Evolutionary conservation across 2,888 invertebrate genomes (phyloP).

Genomic region (Apotomis capreana): DNA sequence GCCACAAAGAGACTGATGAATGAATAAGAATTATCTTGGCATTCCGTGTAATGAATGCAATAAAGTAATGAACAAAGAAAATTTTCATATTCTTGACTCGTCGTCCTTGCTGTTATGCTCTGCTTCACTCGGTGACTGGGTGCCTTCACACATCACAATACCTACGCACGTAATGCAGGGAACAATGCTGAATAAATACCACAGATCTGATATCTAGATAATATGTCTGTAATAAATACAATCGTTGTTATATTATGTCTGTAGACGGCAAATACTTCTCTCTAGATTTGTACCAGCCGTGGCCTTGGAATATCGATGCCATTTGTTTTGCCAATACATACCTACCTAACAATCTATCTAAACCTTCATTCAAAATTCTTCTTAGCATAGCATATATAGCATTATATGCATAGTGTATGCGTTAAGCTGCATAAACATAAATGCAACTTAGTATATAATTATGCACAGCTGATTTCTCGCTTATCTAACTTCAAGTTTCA

Average conservation of each 20-base stretch:
- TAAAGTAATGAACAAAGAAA: conserved; percentile 53
- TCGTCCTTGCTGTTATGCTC: conserved; percentile 61
- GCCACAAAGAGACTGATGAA: conserved; percentile 29
- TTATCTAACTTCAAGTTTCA: conserved; percentile 38
- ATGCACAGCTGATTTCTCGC: not conserved
- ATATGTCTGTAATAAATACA: not conserved
- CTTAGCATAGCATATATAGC: not conserved
- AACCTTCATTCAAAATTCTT: too few relatives aligned
- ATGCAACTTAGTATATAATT: too few relatives aligned
- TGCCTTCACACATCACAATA: conserved; percentile 22
- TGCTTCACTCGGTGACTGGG: conserved; percentile 49
- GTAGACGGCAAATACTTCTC: too few relatives aligned
- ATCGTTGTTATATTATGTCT: not conserved
- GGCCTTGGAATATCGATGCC: conserved; percentile 2
- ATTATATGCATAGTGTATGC: too few relatives aligned
- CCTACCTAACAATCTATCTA: not conserved
- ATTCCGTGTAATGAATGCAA: conserved; percentile 30
- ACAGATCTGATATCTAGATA: not conserved
- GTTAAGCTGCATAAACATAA: too few relatives aligned
- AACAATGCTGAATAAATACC: conserved; percentile 16
- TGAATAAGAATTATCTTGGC: conserved; percentile 19
- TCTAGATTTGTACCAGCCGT: not conserved
- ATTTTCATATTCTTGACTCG: conserved; percentile 56
- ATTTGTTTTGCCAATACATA: not conserved
- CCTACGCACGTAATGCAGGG: not conserved